Conservation (phyloP, 2,888 invertebrate genomes). For the Cantharis flavilabris region DNA sequence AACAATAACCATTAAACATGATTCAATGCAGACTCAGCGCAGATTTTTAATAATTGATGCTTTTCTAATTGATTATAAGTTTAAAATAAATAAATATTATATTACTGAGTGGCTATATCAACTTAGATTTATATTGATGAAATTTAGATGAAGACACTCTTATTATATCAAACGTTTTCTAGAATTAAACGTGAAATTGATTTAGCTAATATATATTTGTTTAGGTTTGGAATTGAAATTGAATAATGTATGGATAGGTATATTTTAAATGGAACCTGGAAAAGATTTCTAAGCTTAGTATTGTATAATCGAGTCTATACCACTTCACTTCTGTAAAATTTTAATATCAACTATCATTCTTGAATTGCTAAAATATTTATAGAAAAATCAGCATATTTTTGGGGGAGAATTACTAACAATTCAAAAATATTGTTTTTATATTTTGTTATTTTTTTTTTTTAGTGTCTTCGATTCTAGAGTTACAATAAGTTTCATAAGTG, state of each 20-base stretch:
- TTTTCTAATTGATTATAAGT: background rate
- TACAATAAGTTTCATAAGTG: too few species aligned
- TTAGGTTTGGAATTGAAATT: background rate
- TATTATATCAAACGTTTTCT: background rate
- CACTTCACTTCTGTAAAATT: background rate
- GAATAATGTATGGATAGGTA: background rate
- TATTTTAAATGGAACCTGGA: background rate
- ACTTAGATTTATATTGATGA: background rate
- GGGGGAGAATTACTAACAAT: too few species aligned
- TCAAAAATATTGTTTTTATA: too few species aligned
- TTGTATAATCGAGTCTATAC: background rate
- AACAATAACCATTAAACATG: too few species aligned
- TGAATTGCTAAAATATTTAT: too few species aligned
- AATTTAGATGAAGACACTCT: background rate
- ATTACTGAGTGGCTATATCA: background rate
- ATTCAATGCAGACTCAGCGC: too few species aligned
- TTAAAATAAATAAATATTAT: background rate
- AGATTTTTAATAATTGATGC: too few species aligned
- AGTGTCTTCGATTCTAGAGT: too few species aligned
- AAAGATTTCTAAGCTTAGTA: background rate
- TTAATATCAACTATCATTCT: too few species aligned
- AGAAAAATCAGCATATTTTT: too few species aligned
- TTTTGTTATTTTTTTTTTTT: too few species aligned
- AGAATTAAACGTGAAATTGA: background rate
- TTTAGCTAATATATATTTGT: background rate